These are phyloP conservation scores for Pedicia rivosa DNA, from an alignment of 2,888 invertebrate genomes.

Conservation along the genomic window DNA sequence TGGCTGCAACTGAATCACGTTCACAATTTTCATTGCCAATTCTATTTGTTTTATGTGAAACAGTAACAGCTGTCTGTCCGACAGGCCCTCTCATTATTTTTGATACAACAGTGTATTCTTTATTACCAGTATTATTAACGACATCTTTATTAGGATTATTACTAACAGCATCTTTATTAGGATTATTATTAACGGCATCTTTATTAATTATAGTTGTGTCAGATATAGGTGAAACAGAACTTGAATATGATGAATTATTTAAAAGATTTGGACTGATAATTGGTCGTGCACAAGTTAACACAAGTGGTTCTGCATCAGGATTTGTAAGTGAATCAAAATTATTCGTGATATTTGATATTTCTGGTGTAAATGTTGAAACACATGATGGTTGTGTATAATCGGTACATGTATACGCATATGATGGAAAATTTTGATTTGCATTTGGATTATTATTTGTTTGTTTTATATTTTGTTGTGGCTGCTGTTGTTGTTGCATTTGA, in stretches of 20 bases:
- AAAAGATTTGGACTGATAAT: conserved; percentile 17
- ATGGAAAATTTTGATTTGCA: conserved; percentile 5
- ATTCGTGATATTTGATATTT: conserved; percentile 15
- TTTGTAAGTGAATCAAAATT: conserved; percentile 23
- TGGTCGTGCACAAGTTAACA: conserved; percentile 24
- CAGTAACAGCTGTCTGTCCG: conserved; percentile 52
- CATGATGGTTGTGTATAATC: conserved; percentile 33
- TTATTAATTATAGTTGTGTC: too few relatives aligned
- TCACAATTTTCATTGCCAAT: conserved; percentile 28
- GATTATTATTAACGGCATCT: neutral
- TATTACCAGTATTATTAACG: conserved; percentile 14
- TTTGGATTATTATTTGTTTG: conserved; percentile 9
- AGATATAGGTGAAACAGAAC: too few relatives aligned
- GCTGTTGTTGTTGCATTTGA: neutral
- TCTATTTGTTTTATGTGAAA: conserved; percentile 22
- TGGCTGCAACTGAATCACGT: too few relatives aligned
- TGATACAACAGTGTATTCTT: conserved; percentile 32
- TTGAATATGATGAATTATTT: conserved; percentile 7
- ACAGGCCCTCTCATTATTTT: conserved; percentile 64
- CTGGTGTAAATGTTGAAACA: conserved; percentile 31
- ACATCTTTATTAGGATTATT: conserved; percentile 15
- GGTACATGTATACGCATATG: conserved; percentile 31
- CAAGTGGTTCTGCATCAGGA: conserved; percentile 25
- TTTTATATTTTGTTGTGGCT: conserved; percentile 16
- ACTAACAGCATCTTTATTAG: conserved; percentile 8